Evolutionary conservation across 2,888 invertebrate genomes (phyloP).

Genomic region (Idaea dimidiata): DNA sequence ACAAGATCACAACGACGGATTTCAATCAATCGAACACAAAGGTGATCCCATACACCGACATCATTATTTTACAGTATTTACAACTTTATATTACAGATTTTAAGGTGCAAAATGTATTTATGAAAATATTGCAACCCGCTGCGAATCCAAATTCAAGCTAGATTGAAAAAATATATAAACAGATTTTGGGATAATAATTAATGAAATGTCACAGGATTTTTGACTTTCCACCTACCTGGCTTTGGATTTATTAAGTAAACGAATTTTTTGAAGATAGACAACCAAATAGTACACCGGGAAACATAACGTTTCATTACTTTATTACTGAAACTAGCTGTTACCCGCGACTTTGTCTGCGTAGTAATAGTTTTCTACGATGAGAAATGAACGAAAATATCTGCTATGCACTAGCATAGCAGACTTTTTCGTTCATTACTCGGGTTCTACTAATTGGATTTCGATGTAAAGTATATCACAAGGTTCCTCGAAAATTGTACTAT

Average conservation of each 20-base stretch:
- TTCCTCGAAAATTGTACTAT: no score
- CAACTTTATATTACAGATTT: background rate
- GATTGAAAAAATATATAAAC: conserved; percentile 43
- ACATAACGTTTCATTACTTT: no score
- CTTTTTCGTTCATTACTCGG: no score
- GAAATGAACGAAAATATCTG: no score
- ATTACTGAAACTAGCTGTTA: no score
- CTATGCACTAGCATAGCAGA: no score
- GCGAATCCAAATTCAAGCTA: conserved; percentile 55
- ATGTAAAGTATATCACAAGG: no score
- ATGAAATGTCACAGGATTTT: conserved; percentile 61
- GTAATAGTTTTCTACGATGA: no score
- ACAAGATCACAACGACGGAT: conserved; percentile 40
- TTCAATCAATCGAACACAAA: conserved; percentile 45
- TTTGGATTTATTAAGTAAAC: background rate
- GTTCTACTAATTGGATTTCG: no score
- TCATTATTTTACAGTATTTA: conserved; percentile 19
- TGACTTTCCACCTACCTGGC: conserved; percentile 50
- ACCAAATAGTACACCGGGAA: background rate
- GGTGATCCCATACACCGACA: conserved; percentile 19
- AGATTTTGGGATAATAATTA: conserved; percentile 65
- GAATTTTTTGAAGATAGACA: background rate
- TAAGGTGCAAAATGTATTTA: conserved; percentile 23
- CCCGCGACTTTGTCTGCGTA: no score
- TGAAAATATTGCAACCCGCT: conserved; percentile 50